Conservation (phyloP, 1,140 invertebrate species). For the Sogatella furcifera region DNA sequence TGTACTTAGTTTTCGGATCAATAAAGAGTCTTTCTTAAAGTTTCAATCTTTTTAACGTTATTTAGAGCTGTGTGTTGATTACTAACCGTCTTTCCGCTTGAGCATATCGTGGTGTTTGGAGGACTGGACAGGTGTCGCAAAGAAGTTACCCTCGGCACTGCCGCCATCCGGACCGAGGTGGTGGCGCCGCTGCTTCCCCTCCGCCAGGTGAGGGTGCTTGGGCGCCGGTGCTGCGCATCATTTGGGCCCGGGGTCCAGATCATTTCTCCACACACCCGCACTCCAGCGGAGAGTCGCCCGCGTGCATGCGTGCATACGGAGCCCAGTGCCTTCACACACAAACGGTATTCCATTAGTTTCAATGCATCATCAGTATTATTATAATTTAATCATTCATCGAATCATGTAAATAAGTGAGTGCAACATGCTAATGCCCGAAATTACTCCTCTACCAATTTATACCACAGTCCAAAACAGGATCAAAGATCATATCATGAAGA, state of each 20-base stretch:
- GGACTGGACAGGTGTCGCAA: constrained; percentile 57
- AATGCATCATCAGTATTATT: no score
- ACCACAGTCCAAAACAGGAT: no score
- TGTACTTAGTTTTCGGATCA: no score
- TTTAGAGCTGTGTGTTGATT: not conserved
- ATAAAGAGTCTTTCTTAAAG: no score
- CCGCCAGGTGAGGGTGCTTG: constrained; percentile 37
- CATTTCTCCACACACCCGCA: constrained; percentile 65
- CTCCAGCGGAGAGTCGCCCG: constrained; percentile 57
- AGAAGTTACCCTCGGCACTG: constrained; percentile 56
- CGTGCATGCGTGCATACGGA: constrained; percentile 50
- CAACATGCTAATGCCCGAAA: no score
- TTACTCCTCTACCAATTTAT: no score
- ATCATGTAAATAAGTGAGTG: no score
- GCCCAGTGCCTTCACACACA: constrained; percentile 56
- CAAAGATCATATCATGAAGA: no score
- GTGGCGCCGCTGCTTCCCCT: constrained; percentile 11
- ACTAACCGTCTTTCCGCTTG: constrained; percentile 44
- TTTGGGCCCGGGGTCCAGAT: constrained; percentile 61
- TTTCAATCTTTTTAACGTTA: no score
- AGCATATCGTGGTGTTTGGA: constrained; percentile 64
- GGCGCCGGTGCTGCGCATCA: constrained; percentile 46
- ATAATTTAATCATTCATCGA: no score
- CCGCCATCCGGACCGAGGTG: constrained; percentile 18
- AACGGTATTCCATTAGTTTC: no score